Conservation (phyloP, 2,888 invertebrate genomes). For the Noctua fimbriata region DNA sequence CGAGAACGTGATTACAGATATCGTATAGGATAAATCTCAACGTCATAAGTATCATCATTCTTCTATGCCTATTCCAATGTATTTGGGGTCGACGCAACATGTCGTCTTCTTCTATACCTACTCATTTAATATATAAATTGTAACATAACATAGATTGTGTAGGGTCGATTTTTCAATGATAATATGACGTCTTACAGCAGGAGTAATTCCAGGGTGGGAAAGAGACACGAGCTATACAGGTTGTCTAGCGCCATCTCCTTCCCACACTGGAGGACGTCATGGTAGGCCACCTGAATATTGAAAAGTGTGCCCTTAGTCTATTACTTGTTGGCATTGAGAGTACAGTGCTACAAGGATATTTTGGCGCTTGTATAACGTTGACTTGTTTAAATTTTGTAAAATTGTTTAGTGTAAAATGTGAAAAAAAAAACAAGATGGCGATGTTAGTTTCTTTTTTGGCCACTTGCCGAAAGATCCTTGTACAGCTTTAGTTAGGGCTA, state of each 20-base stretch:
- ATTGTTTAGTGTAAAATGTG: too few relatives aligned
- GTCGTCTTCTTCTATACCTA: too few relatives aligned
- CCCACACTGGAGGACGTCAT: too few relatives aligned
- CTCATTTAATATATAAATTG: neutral
- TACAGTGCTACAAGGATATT: neutral
- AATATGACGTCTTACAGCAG: too few relatives aligned
- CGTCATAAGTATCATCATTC: too few relatives aligned
- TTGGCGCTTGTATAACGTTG: neutral
- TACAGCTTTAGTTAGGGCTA: neutral
- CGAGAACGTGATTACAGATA: too few relatives aligned
- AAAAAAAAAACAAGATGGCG: neutral
- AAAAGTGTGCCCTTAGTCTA: neutral
- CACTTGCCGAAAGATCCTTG: neutral
- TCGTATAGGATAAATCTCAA: too few relatives aligned
- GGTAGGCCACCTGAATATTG: neutral
- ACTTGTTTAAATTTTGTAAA: neutral
- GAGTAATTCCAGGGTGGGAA: too few relatives aligned
- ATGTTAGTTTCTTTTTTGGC: neutral
- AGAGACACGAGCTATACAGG: too few relatives aligned
- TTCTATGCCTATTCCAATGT: too few relatives aligned
- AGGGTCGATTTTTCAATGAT: slow-evolving; percentile 1
- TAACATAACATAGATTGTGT: neutral
- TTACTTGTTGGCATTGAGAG: slow-evolving; percentile 3
- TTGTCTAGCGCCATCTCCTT: too few relatives aligned
- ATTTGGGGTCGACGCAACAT: too few relatives aligned